Evolutionary conservation across 2,888 invertebrate species (phyloP), one percentile per base, ranked within the genome.

Genomic region (Trichopria drosophilae): DNA sequence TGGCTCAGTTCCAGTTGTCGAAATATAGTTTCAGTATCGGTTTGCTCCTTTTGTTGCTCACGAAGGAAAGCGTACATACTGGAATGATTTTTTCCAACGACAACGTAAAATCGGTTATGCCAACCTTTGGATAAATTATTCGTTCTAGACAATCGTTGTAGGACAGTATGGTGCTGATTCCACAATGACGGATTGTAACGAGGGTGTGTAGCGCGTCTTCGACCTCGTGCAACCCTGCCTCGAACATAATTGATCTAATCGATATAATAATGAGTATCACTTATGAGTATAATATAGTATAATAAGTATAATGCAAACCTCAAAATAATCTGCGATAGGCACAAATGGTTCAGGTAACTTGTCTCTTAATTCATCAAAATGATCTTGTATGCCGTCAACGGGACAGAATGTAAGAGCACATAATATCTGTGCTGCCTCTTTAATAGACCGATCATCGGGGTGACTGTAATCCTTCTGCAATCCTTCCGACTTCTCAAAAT

Each of bases 301-400:
- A n/a, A n/a, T n/a, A n/a, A n/a, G n/a, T n/a, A 43, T 16, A 12
- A 32, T 32, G 18, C 37, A 37, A 29, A 20, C n/a, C 12, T 43
- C 32, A 12, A 31, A 43, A 22, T 48, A 48, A 6, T 48, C 48
- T 3, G 48, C 41, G 6, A 48, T 41, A 9, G 32, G 40, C 13
- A 23, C 6, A 43, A 50, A 50, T 3, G 22, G 18, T 3, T 50
- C 50, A 9, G 50, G 50, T 19, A 37, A 15, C 12, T 20, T 12
- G 13, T 50, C 31, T 4, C 42, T 6, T 19, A 50, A 35, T 3
- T 37, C n/a, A n/a, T n/a, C n/a, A n/a, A n/a, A n/a, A n/a, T n/a
- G n/a, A n/a, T n/a, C n/a, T n/a, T n/a, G n/a, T 37, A 50, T 43
- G 18, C 42, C 49, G 15, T 32, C 48, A 3, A 40, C 23, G 3